Percentiles rank a stretch among this genome's conserved stretches.
Evolutionary conservation across 2,797 vertebrate species (phyloP).

Genomic region (Hippopotamyrus pictus): DNA sequence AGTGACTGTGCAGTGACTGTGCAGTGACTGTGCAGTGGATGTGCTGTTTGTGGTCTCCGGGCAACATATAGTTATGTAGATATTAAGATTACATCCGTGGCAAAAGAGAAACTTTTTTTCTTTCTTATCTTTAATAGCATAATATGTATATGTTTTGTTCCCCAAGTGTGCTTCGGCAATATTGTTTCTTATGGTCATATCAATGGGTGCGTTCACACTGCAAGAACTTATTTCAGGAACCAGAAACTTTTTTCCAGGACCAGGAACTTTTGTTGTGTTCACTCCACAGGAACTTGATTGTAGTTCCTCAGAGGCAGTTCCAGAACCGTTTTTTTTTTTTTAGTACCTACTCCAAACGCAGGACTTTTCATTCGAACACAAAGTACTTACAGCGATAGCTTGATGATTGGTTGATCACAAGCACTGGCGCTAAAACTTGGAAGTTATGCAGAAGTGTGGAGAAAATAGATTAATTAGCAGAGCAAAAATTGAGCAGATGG

Average conservation of each 20-base stretch:
- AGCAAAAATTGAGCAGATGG: neutral
- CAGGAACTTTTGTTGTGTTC: neutral
- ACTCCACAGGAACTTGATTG: neutral
- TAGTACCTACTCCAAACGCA: neutral
- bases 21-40: too few relatives aligned
- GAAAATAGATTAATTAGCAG: neutral
- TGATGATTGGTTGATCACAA: neutral
- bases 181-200: neutral
- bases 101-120: neutral
- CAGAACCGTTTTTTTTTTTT: neutral
- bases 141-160: neutral
- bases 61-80: neutral
- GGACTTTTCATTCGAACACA: neutral
- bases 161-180: neutral
- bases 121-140: neutral
- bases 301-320: neutral
- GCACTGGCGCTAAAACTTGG: neutral
- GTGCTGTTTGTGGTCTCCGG: neutral
- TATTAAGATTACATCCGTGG: neutral
- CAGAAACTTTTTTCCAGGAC: neutral
- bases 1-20: too few relatives aligned
- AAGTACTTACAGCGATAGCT: neutral
- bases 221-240: neutral
- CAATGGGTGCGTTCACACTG: neutral
- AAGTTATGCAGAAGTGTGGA: neutral